Base-by-base conservation (phyloP, 2,888 invertebrate species). In the Morpho deidamia region DNA sequence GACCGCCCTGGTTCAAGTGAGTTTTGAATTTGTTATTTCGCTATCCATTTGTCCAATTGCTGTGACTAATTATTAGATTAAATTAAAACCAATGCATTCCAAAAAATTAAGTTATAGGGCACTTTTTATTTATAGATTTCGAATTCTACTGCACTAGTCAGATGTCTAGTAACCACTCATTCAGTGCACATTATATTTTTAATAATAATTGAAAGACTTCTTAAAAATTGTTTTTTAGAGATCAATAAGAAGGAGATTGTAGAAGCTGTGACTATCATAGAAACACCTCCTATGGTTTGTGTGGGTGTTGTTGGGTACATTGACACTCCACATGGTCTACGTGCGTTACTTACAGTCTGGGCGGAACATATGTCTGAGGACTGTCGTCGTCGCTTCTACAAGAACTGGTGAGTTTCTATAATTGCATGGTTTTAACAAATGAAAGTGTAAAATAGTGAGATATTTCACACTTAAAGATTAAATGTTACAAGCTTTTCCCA, bases 211-310 rank as follows among this genome's bases (percentile, higher is more conserved):
- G 23, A 23, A 23, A 23, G 2, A 23, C 23, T 23, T 23, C n/a
- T n/a, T 14, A 14, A 23, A 23, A 23, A 23, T 23, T 23, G 1
- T 5, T 23, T 23, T 23, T 23, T 23, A 97, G 99, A 99, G 93
- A 95, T 99, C 61, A 99, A 99, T 92, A 99, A 99, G 91, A 99
- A 99, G 90, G 99, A 99, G 90, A 97, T 99, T 58, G 99, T 99
- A 23, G 99, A 99, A 84, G 97, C 98, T 44, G 99, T 99, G 2
- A 99, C 99, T 32, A 95, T 99, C 72, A 91, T 99, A 70, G 99
- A 99, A 91, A 95, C 99, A 3, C 99, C 99, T 54, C 99, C 99
- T 40, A 97, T 99, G 97, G 94, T 99, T 58, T 93, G 97, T 60
- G 98, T 99, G 63, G 99, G 99, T 71, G 95, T 97, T 66, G 98